Conservation (phyloP, 1,140 invertebrate genomes). For the Drosophila busckii region DNA sequence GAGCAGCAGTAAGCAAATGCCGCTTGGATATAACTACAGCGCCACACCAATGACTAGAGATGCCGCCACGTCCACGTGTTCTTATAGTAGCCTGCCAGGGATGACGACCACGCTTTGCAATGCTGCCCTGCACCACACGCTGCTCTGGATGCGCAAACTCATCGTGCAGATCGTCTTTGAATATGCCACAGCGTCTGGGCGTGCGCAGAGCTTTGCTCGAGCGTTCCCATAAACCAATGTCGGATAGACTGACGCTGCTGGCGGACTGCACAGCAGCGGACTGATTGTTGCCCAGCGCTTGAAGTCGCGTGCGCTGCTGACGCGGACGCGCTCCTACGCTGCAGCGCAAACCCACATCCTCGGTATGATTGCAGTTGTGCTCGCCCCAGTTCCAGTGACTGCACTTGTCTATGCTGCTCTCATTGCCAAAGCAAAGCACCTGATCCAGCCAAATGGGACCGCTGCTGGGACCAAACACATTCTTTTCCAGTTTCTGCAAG, state of each 20-base stretch:
- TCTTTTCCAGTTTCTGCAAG: slow-evolving; percentile 56
- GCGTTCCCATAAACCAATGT: slow-evolving; percentile 63
- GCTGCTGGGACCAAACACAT: slow-evolving; percentile 78
- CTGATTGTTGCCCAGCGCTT: slow-evolving; percentile 6
- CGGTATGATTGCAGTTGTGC: slow-evolving; percentile 86
- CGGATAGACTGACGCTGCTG: slow-evolving; percentile 9
- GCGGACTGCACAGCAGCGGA: background rate
- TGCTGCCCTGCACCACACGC: slow-evolving; percentile 81
- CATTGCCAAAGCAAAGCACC: slow-evolving; percentile 85
- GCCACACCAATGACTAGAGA: slow-evolving; percentile 87
- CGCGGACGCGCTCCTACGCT: slow-evolving; percentile 44
- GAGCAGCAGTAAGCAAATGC: slow-evolving; percentile 88
- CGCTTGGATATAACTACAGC: slow-evolving; percentile 85
- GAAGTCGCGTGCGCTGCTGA: slow-evolving; percentile 2
- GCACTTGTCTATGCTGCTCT: slow-evolving; percentile 83
- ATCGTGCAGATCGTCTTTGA: slow-evolving; percentile 58
- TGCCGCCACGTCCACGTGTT: slow-evolving; percentile 81
- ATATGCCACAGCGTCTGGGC: slow-evolving; percentile 61
- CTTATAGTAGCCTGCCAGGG: slow-evolving; percentile 90
- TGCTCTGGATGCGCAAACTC: slow-evolving; percentile 78
- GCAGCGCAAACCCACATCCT: slow-evolving; percentile 85
- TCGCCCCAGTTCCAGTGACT: slow-evolving; percentile 84
- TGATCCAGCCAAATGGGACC: slow-evolving; percentile 89
- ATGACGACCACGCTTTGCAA: slow-evolving; percentile 83
- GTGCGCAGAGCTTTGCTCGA: slow-evolving; percentile 54